phyloP scores from a whole-genome alignment of 2,888 invertebrate species.

The Electrophaes corylata region DNA sequence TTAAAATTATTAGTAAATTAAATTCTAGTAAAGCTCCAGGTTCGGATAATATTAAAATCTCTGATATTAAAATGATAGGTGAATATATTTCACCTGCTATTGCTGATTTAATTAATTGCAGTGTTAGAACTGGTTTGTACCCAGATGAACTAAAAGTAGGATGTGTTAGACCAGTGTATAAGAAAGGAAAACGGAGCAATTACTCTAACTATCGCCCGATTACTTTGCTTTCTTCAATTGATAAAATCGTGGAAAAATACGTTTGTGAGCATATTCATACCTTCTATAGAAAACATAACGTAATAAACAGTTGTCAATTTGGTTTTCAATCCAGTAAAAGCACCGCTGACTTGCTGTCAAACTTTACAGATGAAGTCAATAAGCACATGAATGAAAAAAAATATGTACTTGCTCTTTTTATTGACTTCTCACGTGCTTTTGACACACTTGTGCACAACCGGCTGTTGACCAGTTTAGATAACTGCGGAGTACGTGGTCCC shows the following conservation, averaged over 20 bases:
- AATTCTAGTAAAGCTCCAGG: slow-evolving; percentile 34
- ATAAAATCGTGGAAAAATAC: slow-evolving; percentile 38
- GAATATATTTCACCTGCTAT: slow-evolving; percentile 20
- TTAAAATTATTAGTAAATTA: slow-evolving; percentile 26
- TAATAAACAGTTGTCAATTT: too few relatives aligned
- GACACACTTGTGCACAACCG: slow-evolving; percentile 33
- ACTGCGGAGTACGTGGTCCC: slow-evolving; percentile 21
- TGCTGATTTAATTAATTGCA: slow-evolving; percentile 37
- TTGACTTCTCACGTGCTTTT: slow-evolving; percentile 29
- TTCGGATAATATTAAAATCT: slow-evolving; percentile 3
- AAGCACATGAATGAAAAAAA: slow-evolving; percentile 3
- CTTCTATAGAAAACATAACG: slow-evolving; percentile 23
- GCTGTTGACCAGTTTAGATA: slow-evolving; percentile 21
- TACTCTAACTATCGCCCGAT: slow-evolving; percentile 35
- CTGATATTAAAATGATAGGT: slow-evolving; percentile 1
- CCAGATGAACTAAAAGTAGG: slow-evolving; percentile 36
- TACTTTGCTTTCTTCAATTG: slow-evolving; percentile 34
- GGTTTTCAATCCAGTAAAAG: neutral
- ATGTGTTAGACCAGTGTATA: slow-evolving; percentile 33
- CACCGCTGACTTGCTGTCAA: neutral
- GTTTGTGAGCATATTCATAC: slow-evolving; percentile 26
- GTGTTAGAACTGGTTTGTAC: slow-evolving; percentile 26
- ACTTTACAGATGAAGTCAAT: slow-evolving; percentile 9
- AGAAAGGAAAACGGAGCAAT: slow-evolving; percentile 26
- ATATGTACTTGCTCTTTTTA: slow-evolving; percentile 2